phyloP scores from a whole-genome alignment of 1,140 invertebrate genomes.

The Solenopsis invicta region DNA sequence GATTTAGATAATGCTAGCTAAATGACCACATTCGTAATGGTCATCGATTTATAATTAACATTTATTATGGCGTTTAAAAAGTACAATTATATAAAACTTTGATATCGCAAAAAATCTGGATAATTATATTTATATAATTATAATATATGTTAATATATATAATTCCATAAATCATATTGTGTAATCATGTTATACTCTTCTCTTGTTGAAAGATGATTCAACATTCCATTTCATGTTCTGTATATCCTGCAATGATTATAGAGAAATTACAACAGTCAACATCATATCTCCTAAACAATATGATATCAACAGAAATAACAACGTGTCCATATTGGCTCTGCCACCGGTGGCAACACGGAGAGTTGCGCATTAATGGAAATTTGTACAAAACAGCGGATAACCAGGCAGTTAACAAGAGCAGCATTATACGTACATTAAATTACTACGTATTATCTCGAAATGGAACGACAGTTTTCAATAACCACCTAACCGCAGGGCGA shows the following conservation, averaged over 20 bases:
- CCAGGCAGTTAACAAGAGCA: neutral
- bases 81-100: too few species aligned
- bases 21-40: too few species aligned
- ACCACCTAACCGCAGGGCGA: neutral
- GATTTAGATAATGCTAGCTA: too few species aligned
- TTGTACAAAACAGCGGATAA: conserved; percentile 33
- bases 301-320: conserved; percentile 16
- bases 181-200: neutral
- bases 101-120: neutral
- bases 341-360: neutral
- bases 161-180: neutral
- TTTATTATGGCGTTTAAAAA: too few species aligned
- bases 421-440: conserved; percentile 12
- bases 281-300: neutral
- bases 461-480: conserved; percentile 27
- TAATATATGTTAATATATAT: neutral
- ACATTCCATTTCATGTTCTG: neutral
- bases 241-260: neutral
- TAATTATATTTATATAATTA: neutral
- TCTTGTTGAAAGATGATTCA: neutral
- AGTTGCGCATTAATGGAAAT: conserved; percentile 19
- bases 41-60: too few species aligned
- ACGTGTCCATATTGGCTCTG: conserved; percentile 4
- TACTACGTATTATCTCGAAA: conserved; percentile 23
- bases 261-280: neutral